These are phyloP conservation scores for Sebastes itinus DNA, from an alignment of 2,797 vertebrate genomes.

Conservation along the genomic window DNA sequence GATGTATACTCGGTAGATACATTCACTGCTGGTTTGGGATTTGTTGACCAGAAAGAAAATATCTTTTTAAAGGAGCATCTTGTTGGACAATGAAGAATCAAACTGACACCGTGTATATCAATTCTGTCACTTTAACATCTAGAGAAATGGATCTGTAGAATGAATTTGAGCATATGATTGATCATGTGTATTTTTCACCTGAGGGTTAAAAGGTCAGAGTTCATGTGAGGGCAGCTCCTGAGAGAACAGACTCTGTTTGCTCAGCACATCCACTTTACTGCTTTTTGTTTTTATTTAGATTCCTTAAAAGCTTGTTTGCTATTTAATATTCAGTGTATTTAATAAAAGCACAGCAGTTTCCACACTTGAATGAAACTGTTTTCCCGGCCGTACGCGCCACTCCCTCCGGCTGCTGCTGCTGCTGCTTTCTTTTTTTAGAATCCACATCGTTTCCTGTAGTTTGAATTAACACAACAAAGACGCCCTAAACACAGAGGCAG, in stretches of 20 bases:
- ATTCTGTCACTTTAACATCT: no score
- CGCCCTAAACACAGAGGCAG: background rate
- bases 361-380: background rate
- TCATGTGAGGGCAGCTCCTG: background rate
- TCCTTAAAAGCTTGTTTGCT: background rate
- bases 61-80: background rate
- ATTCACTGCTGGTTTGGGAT: no score
- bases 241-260: background rate
- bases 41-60: no score
- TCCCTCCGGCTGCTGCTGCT: background rate
- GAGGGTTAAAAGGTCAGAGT: conserved; percentile 11
- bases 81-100: background rate
- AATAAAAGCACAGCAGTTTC: background rate
- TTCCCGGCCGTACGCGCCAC: no score
- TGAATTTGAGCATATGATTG: background rate
- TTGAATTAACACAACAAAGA: conserved; percentile 9
- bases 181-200: background rate
- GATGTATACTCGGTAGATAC: no score
- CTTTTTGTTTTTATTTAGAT: background rate
- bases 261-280: background rate
- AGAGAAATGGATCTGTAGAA: background rate
- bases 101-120: background rate
- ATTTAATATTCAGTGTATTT: background rate
- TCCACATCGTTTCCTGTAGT: background rate
- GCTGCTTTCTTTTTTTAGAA: conserved; percentile 1